Evolutionary conservation across 2,888 invertebrate species (phyloP), one percentile per base, ranked within the genome.

Genomic region (Drosophila multiciliata): DNA sequence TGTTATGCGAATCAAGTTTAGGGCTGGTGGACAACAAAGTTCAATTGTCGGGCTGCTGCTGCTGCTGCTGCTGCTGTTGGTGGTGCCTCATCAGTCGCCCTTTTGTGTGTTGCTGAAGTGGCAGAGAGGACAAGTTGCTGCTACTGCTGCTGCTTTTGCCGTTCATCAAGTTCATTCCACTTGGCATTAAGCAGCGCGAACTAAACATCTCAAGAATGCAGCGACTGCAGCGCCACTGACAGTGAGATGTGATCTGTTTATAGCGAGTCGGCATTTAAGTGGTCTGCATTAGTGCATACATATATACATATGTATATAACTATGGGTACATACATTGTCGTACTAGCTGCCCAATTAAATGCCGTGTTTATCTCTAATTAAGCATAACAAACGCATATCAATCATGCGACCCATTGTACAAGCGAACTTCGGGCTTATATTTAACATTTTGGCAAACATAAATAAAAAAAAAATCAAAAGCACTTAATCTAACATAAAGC

Each of bases 111-210:
- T 54, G n/a, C 66, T 66, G 54, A 80, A 83, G 83, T 80, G 82
- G 75, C 76, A 62, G 69, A 42, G 69, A 64, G 71, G 48, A 63
- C 67, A 70, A 78, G 71, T 71, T 71, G 59, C 20, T 63, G 55
- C 23, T 63, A 49, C 36, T 67, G 58, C 23, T 60, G 42, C 33
- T 61, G 65, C 36, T 61, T 61, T 68, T 66, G 75, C 74, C 80
- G 70, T 60, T 73, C 83, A 79, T 82, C 87, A 87, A 88, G 87
- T 87, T 87, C 87, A 87, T 87, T 87, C 89, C 87, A 83, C 87
- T 89, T 89, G 87, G 84, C 87, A 84, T 88, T 88, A 84, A 84
- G 74, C 73, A 70, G 72, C 67, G 72, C 60, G 73, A 77, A 62
- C 61, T 54, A 83, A 87, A 69, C 71, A 89, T 81, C 73, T 74